Percentiles rank a stretch among this genome's conserved stretches.
Conservation (phyloP, 2,888 invertebrate species). For the Drosophila phalerata region DNA sequence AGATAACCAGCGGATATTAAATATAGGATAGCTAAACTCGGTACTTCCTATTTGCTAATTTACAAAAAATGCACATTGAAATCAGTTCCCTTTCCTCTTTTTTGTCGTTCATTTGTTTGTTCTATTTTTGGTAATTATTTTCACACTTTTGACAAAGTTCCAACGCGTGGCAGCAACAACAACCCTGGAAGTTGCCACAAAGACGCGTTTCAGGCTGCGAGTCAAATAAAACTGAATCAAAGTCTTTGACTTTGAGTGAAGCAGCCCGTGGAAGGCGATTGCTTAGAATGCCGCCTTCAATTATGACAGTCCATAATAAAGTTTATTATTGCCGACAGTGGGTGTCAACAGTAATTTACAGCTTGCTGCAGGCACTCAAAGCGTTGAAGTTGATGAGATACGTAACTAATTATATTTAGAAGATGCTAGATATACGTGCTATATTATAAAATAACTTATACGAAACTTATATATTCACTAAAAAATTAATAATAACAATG, state of each 20-base stretch:
- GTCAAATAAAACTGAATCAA: conserved; percentile 47
- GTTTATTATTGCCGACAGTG: conserved; percentile 51
- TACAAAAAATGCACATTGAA: conserved; percentile 15
- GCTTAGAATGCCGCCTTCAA: conserved; percentile 53
- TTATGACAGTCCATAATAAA: conserved; percentile 55
- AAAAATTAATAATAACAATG: not conserved
- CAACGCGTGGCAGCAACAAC: conserved; percentile 44
- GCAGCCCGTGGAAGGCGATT: conserved; percentile 60
- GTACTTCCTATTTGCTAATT: conserved; percentile 51
- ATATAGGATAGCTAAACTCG: not conserved
- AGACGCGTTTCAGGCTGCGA: conserved; percentile 47
- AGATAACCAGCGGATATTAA: conserved; percentile 58
- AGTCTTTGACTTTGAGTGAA: conserved; percentile 49
- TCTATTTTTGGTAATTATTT: conserved; percentile 36
- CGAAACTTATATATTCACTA: not conserved
- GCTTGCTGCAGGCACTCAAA: not conserved
- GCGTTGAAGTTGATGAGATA: not conserved
- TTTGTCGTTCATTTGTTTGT: not conserved
- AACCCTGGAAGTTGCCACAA: conserved; percentile 51
- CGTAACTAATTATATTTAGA: not conserved
- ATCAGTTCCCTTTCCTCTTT: conserved; percentile 15
- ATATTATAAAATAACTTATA: not conserved
- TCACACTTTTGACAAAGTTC: conserved; percentile 44
- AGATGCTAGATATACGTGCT: not conserved
- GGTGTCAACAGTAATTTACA: conserved; percentile 45